Base-by-base conservation (phyloP, 2,113 vertebrate genomes). In the Brevimyrus niger region DNA sequence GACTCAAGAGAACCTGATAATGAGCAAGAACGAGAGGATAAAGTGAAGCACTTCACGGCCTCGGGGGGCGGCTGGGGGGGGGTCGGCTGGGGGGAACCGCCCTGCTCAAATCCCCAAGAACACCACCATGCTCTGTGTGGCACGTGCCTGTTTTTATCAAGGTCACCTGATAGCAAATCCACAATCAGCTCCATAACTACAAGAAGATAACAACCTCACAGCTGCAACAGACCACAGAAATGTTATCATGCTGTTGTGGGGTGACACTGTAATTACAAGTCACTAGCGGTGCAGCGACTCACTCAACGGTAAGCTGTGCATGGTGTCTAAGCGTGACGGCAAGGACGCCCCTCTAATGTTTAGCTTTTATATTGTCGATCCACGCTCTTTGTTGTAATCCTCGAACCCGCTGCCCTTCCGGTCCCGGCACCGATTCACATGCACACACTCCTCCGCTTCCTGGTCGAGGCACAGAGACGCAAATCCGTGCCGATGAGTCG, bases 131-230 rank as follows among this genome's bases (percentile, higher is more conserved):
- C 31, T 7, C 15, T 17, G 35, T 17, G 31, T 76, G 11, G 31
- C 69, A 27, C 80, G 10, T 42, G 10, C 55, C 35, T 50, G 42
- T n/a, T 85, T 44, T 35, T 27, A 21, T 92, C 91, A 93, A 91
- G 92, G 61, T 91, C 91, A 93, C 93, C 90, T 91, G 88, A 92
- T 92, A 91, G 58, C 91, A n/a, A 93, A 93, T 94, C 94, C 89
- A 91, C 90, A 88, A 90, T 91, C 92, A 90, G 90, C 92, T 92
- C 91, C 65, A 90, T 93, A 93, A 91, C 91, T 90, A 88, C 19
- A 1, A 11, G 19, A 87, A 87, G 91, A 94, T 92, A 92, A 94
- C 90, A 91, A 91, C 91, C 89, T 90, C 90, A 91, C 91, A 94
- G 92, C 91, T 93, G 94, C 91, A 90, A n/a, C 85, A 83, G 88